Conservation (phyloP, 2,113 vertebrate species). For the Alectura lathami region DNA sequence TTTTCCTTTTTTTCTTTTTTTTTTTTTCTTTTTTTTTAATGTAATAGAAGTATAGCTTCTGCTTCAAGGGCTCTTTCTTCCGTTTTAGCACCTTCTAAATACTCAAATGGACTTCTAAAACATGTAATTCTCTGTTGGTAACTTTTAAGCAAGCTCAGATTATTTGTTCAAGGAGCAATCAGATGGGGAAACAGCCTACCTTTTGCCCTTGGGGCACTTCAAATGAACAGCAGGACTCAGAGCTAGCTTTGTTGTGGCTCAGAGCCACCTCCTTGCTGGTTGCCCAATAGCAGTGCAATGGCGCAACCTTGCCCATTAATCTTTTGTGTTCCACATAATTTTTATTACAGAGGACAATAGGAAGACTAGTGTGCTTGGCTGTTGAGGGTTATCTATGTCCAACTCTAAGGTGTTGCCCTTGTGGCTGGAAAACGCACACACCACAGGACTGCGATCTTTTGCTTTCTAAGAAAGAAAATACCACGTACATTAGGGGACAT, state of each 20-base stretch:
- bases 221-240: not conserved
- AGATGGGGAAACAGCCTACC: not conserved
- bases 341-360: not conserved
- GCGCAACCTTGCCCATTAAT: not conserved
- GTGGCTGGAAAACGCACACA: not conserved
- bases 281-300: not conserved
- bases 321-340: constrained; percentile 1
- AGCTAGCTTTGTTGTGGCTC: not conserved
- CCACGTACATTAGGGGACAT: not conserved
- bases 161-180: not conserved
- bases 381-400: not conserved
- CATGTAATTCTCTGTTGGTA: not conserved
- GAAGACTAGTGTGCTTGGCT: not conserved
- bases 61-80: not conserved
- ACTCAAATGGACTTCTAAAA: not conserved
- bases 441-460: not conserved
- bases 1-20: no score
- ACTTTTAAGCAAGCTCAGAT: constrained; percentile 22
- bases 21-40: no score
- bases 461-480: not conserved
- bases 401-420: not conserved
- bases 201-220: not conserved
- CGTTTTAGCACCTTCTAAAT: not conserved
- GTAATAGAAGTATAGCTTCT: not conserved
- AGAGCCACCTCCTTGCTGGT: not conserved